Percentiles rank a stretch among this genome's conserved stretches.
These are phyloP conservation scores for Gracilinanus agilis DNA, from an alignment of 2,113 vertebrate species.

Conservation along the genomic window DNA sequence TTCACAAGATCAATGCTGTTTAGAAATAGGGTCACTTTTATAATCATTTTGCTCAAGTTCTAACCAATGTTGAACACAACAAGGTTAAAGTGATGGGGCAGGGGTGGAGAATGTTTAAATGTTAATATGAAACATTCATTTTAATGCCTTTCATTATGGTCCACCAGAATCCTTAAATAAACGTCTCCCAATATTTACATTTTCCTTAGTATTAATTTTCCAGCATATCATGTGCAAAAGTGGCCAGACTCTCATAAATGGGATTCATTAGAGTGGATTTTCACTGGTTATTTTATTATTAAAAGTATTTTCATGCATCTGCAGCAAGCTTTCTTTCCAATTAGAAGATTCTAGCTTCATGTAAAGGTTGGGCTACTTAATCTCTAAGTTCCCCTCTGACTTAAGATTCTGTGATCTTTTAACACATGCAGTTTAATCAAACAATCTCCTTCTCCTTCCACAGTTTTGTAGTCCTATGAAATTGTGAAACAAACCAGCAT, in stretches of 20 bases:
- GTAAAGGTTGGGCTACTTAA: not conserved
- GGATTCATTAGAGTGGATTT: constrained; percentile 36
- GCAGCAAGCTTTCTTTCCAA: not conserved
- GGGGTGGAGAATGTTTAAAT: constrained; percentile 70
- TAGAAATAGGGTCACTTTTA: constrained; percentile 86
- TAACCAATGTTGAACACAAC: constrained; percentile 80
- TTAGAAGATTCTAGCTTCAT: not conserved
- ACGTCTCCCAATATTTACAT: constrained; percentile 52
- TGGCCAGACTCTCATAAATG: constrained; percentile 60
- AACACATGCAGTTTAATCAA: constrained; percentile 59
- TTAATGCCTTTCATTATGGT: constrained; percentile 70
- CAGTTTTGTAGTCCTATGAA: constrained; percentile 62
- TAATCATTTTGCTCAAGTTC: constrained; percentile 82
- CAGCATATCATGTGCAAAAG: constrained; percentile 55
- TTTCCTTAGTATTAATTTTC: constrained; percentile 65
- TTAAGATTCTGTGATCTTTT: not conserved
- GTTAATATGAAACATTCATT: constrained; percentile 81
- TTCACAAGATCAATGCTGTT: constrained; percentile 83
- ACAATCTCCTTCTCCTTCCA: constrained; percentile 68
- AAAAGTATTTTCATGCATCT: not conserved
- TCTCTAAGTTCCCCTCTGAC: not conserved
- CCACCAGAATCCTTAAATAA: constrained; percentile 17
- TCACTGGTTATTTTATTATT: not conserved
- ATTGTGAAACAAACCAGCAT: constrained; percentile 70
- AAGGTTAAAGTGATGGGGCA: constrained; percentile 80